Percentiles rank a stretch among this genome's conserved stretches.
phyloP scores from a whole-genome alignment of 2,113 vertebrate genomes.

The Recurvirostra avosetta region DNA sequence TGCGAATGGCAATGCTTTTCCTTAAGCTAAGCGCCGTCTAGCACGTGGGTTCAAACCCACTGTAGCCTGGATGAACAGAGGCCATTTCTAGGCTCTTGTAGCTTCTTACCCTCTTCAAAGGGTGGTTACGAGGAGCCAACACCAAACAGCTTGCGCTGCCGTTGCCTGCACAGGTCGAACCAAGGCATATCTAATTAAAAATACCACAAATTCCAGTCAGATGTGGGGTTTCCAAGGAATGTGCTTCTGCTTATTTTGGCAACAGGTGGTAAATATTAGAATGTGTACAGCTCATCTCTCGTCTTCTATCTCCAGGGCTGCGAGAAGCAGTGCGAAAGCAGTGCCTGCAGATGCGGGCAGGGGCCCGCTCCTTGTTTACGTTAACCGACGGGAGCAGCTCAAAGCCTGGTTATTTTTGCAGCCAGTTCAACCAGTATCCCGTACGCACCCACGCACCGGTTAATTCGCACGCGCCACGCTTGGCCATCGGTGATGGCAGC shows the following conservation, averaged over 20 bases:
- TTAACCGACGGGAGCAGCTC: neutral
- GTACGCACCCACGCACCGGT: fast-evolving
- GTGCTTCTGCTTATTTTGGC: neutral
- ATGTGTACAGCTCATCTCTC: neutral
- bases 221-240: slow-evolving; percentile 15
- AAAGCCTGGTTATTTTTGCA: neutral
- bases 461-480: fast-evolving
- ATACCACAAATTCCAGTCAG: slow-evolving; percentile 13
- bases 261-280: neutral
- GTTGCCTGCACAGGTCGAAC: neutral
- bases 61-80: neutral
- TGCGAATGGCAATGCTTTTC: neutral
- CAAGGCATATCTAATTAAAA: neutral
- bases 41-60: neutral
- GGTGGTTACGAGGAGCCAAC: fast-evolving
- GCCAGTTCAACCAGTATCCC: slow-evolving; percentile 19
- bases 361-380: neutral
- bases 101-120: neutral
- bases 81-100: neutral
- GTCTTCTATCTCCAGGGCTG: neutral
- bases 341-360: neutral
- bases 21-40: neutral
- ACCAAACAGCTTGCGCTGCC: neutral
- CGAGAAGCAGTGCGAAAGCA: neutral
- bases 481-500: neutral